These are phyloP conservation scores for Mus minutoides DNA, from an alignment of 2,797 vertebrate species.

Conservation along the genomic window DNA sequence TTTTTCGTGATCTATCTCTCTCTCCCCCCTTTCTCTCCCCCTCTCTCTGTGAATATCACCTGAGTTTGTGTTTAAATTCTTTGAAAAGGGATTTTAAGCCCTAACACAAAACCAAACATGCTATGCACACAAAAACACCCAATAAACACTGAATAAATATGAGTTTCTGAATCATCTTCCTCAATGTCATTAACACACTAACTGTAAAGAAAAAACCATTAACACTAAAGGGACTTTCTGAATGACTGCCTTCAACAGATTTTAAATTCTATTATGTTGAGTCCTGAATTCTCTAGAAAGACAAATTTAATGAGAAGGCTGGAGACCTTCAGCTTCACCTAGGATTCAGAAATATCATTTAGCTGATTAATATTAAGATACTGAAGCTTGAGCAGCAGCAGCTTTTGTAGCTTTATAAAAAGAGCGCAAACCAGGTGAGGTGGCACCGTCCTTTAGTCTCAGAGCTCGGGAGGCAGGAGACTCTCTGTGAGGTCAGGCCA, in stretches of 20 bases:
- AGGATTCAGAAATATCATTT: slow-evolving; percentile 60
- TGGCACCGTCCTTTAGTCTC: background rate
- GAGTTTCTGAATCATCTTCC: slow-evolving; percentile 57
- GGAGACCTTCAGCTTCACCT: slow-evolving; percentile 46
- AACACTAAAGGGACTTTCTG: slow-evolving; percentile 47
- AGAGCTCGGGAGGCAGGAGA: background rate
- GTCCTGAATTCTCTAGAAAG: slow-evolving; percentile 23
- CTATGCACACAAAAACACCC: slow-evolving; percentile 16
- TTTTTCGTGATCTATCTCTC: too few species aligned
- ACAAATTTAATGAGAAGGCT: background rate
- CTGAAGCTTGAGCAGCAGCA: background rate
- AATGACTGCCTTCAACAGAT: background rate
- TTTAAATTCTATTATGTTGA: slow-evolving; percentile 56
- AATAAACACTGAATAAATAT: slow-evolving; percentile 45
- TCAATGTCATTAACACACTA: slow-evolving; percentile 52
- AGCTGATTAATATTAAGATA: slow-evolving; percentile 59
- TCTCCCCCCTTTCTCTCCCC: too few species aligned
- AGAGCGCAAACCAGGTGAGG: background rate
- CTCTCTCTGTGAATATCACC: background rate
- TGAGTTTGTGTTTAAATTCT: slow-evolving; percentile 46
- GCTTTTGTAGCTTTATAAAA: slow-evolving; percentile 27
- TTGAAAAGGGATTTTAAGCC: slow-evolving; percentile 41
- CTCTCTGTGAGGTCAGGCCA: background rate
- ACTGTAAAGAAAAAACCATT: slow-evolving; percentile 45
- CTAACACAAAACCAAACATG: slow-evolving; percentile 13